Conservation (phyloP, 2,797 vertebrate genomes). For the Cynopterus sphinx region DNA sequence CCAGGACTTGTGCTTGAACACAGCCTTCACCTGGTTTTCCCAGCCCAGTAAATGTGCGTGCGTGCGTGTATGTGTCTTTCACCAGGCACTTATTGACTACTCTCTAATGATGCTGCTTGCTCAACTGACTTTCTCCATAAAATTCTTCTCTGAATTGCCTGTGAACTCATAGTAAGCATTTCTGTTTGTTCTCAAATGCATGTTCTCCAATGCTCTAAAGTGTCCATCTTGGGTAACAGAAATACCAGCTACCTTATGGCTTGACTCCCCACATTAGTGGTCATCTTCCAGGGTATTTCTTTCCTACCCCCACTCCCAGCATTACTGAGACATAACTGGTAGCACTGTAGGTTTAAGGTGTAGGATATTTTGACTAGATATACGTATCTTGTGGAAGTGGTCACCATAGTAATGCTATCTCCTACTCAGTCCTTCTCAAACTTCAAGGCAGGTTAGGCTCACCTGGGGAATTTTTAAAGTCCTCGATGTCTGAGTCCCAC, state of each 20-base stretch:
- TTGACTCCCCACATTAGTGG: not conserved
- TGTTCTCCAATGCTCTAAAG: too few species aligned
- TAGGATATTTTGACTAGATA: not conserved
- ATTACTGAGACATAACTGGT: not conserved
- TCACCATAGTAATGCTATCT: not conserved
- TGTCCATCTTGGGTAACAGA: not conserved
- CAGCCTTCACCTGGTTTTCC: not conserved
- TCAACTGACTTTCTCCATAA: not conserved
- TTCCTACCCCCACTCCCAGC: too few species aligned
- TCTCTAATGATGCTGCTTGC: not conserved
- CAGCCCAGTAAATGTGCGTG: rapidly evolving
- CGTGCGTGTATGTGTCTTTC: not conserved
- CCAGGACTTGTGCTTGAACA: rapidly evolving
- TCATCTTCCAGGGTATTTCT: not conserved
- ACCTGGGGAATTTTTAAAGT: not conserved
- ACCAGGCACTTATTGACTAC: too few species aligned
- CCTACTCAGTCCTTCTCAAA: not conserved
- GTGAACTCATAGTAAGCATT: not conserved
- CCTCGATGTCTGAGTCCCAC: not conserved
- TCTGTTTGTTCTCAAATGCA: not conserved
- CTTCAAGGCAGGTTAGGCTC: not conserved
- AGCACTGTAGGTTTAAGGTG: not conserved
- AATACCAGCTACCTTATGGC: not conserved
- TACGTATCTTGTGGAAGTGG: not conserved
- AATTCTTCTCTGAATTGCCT: not conserved